These are phyloP conservation scores for Subacronicta megacephala DNA, from an alignment of 2,888 invertebrate genomes.

Conservation along the genomic window DNA sequence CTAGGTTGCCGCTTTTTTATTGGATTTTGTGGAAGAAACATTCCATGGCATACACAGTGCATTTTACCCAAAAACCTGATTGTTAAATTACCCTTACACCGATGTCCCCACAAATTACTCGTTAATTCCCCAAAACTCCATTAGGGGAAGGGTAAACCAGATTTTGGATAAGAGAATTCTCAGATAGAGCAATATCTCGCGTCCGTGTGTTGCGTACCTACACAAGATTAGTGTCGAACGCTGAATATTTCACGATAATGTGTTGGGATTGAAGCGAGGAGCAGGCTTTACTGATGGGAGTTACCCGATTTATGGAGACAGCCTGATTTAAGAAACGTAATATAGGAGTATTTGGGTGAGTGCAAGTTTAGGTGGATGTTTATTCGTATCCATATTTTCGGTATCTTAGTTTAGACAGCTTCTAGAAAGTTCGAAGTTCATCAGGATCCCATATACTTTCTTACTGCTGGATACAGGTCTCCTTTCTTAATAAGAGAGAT, in stretches of 20 bases:
- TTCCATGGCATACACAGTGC: not conserved
- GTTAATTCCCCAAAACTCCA: constrained; percentile 32
- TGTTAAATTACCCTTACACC: constrained; percentile 1
- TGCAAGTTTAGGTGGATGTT: constrained; percentile 7
- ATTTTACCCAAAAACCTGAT: not conserved
- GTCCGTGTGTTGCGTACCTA: constrained; percentile 45
- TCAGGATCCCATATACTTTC: no score
- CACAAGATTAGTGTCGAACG: constrained; percentile 46
- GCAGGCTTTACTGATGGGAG: constrained; percentile 46
- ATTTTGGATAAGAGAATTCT: constrained; percentile 48
- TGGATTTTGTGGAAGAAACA: no score
- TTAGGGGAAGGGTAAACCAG: constrained; percentile 33
- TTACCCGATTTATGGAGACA: constrained; percentile 41
- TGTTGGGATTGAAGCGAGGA: constrained; percentile 48
- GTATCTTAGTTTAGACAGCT: no score
- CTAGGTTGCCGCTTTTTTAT: no score
- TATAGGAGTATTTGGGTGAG: constrained; percentile 23
- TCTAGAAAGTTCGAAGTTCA: no score
- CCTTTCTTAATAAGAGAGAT: no score
- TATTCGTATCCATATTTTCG: no score
- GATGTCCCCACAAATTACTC: not conserved
- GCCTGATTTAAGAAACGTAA: constrained; percentile 10
- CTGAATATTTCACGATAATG: constrained; percentile 57
- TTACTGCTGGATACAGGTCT: no score
- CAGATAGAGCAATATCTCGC: constrained; percentile 35